Evolutionary conservation across 1,140 invertebrate genomes (phyloP), one percentile per base, ranked within the genome.

Genomic region (Ruditapes philippinarum): DNA sequence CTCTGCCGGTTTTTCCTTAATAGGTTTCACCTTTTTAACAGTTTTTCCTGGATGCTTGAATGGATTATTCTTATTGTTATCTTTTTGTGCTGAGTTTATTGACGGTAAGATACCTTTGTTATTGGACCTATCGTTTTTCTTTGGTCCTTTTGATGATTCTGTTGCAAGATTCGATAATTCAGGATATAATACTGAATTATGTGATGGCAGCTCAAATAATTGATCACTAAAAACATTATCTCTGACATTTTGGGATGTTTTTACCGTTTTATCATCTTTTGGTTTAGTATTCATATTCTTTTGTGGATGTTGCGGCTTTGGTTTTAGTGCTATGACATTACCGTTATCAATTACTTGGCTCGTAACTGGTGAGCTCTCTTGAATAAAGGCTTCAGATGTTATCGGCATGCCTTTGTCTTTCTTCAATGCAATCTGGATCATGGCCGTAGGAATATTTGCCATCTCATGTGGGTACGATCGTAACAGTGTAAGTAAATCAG

Each of bases 391-490:
- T 49, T 12, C 7, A 31, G 45, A n/a, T 0, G 19, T 33, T 40
- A 3, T 38, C 36, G 31, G n/a, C 5, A 42, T 31, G 4, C 12
- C 57, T 22, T 73, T 49, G 12, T 38, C 25, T 11, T 74, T 85
- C 54, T 86, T 62, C 14, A 88, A 36, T 33, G 85, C 85, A 4
- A n/a, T n/a, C 31, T 88, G 70, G 38, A 88, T 88, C 25, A 70
- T 22, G 0, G 74, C 74, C 4, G 85, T 68, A 11, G 85, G 73
- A 60, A 88, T 80, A 38, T 60, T 31, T 22, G 12, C 17, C 60
- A 88, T 80, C 31, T 88, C 85, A 25, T 88, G 85, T 28, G 85
- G 74, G 28, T 80, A 88, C 9, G 85, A 40, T 65, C 42, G 33
- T 38, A 88, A 51, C 14, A 88, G 36, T 0, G 54, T 28, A 17